phyloP scores from a whole-genome alignment of 2,888 invertebrate genomes.

The Synanthedon formicaeformis region DNA sequence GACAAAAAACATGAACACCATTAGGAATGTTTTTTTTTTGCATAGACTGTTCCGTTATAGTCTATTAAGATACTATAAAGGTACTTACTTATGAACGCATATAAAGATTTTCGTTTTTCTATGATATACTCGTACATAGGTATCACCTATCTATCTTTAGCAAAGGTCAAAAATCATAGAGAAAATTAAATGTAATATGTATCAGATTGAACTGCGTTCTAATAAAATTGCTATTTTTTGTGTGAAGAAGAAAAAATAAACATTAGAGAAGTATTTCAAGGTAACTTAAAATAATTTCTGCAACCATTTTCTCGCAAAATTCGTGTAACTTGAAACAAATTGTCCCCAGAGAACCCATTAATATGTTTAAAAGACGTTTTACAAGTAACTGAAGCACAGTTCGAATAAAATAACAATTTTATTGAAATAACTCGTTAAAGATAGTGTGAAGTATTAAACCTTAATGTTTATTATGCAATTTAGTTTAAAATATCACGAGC shows the following conservation, averaged over 20 bases:
- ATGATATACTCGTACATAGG: too few relatives aligned
- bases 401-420: conserved; percentile 2
- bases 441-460: neutral
- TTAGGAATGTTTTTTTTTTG: neutral
- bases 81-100: neutral
- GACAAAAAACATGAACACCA: conserved; percentile 2
- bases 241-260: too few relatives aligned
- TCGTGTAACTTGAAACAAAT: too few relatives aligned
- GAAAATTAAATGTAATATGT: too few relatives aligned
- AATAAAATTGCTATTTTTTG: too few relatives aligned
- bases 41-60: neutral
- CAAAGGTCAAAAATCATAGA: too few relatives aligned
- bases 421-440: conserved; percentile 3
- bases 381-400: conserved; percentile 13
- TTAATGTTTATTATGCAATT: neutral
- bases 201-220: too few relatives aligned
- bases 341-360: conserved; percentile 14
- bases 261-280: too few relatives aligned
- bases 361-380: conserved; percentile 19
- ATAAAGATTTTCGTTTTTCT: neutral
- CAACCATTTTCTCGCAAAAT: too few relatives aligned
- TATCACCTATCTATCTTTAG: too few relatives aligned
- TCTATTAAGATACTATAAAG: neutral
- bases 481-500: neutral
- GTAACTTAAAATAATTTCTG: too few relatives aligned